Conservation (phyloP, 2,888 invertebrate genomes). For the Plagodis pulveraria region DNA sequence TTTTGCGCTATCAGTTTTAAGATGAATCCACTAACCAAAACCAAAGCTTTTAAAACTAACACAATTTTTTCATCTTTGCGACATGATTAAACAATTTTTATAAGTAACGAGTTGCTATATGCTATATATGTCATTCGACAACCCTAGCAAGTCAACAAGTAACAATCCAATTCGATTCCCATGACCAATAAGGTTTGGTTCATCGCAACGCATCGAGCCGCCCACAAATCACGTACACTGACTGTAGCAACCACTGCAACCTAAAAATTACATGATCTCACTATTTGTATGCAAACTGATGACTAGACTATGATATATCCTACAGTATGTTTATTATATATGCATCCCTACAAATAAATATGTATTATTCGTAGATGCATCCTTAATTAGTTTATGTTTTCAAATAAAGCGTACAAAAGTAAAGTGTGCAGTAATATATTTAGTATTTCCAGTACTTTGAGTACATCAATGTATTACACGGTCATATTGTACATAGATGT, state of each 20-base stretch:
- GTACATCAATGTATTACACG: neutral
- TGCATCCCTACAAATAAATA: too few relatives aligned
- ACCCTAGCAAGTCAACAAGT: constrained; percentile 32
- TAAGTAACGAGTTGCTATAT: too few relatives aligned
- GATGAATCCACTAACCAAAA: too few relatives aligned
- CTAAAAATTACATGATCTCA: constrained; percentile 34
- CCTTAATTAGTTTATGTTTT: too few relatives aligned
- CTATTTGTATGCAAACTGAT: constrained; percentile 2
- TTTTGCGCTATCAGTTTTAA: too few relatives aligned
- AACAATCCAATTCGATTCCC: constrained; percentile 46
- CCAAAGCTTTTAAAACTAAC: too few relatives aligned
- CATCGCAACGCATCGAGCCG: constrained; percentile 39
- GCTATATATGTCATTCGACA: constrained; percentile 17
- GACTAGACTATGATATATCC: constrained; percentile 8
- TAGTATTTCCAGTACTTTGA: neutral
- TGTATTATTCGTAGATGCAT: too few relatives aligned
- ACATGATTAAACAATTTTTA: too few relatives aligned
- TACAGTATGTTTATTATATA: too few relatives aligned
- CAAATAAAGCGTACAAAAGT: too few relatives aligned
- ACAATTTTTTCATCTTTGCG: too few relatives aligned
- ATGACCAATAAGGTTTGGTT: constrained; percentile 55
- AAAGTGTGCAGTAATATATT: too few relatives aligned
- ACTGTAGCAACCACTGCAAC: constrained; percentile 48
- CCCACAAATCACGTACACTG: constrained; percentile 47
- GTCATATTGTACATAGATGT: neutral